A percentile compares a stretch with the other conserved stretches of the same genome.
Evolutionary conservation across 2,888 invertebrate species (phyloP).

Genomic region (Eilema depressum): DNA sequence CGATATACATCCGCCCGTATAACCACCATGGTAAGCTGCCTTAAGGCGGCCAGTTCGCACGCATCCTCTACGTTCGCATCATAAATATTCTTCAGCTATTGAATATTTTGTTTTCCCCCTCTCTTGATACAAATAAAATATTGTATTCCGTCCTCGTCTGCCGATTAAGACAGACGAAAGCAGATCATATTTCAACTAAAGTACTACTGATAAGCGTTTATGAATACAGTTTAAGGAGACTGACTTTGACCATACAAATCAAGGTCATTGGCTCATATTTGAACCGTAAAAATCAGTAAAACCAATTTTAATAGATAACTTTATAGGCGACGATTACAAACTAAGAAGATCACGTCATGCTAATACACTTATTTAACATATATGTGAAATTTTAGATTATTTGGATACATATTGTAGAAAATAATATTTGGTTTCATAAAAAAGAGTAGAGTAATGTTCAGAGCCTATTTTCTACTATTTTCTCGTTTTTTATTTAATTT

Average conservation of each 20-base stretch:
- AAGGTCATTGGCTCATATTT: too few relatives aligned
- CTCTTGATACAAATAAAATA: slow-evolving; percentile 4
- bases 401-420: too few relatives aligned
- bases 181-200: neutral
- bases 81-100: slow-evolving; percentile 2
- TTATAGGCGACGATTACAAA: too few relatives aligned
- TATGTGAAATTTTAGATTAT: too few relatives aligned
- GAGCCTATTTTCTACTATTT: too few relatives aligned
- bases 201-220: neutral
- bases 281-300: too few relatives aligned
- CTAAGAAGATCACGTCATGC: too few relatives aligned
- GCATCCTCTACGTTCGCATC: neutral
- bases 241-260: neutral
- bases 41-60: neutral
- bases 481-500: too few relatives aligned
- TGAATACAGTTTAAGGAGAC: neutral
- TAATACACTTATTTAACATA: too few relatives aligned
- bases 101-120: neutral
- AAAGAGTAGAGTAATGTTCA: too few relatives aligned
- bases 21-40: neutral
- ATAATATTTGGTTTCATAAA: too few relatives aligned
- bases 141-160: neutral
- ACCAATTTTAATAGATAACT: too few relatives aligned
- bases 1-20: neutral
- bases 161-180: neutral